Evolutionary conservation across 1,140 invertebrate genomes (phyloP).

Genomic region (Atopsyche davidsoni): DNA sequence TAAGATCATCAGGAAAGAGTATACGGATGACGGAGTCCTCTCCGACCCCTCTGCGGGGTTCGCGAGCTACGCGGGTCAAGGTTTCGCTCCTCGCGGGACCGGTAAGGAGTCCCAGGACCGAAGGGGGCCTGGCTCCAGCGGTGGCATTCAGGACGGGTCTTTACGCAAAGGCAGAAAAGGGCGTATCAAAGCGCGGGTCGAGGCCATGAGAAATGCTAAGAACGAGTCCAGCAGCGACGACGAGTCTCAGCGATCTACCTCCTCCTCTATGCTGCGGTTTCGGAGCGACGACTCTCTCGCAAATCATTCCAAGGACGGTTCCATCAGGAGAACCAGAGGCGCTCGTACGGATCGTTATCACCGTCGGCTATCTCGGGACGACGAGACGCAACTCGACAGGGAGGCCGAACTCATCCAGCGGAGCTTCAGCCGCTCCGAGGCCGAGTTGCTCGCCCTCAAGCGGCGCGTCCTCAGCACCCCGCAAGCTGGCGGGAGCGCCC

Average conservation of each 20-base stretch:
- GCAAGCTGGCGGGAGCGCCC: slow-evolving; percentile 23
- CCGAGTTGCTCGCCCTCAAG: slow-evolving; percentile 41
- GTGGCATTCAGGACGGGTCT: slow-evolving; percentile 47
- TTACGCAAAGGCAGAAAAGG: slow-evolving; percentile 51
- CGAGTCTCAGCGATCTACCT: slow-evolving; percentile 58
- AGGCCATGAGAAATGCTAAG: slow-evolving; percentile 56
- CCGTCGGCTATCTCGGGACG: slow-evolving; percentile 65
- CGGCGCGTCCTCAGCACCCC: slow-evolving; percentile 33
- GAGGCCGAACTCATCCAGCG: slow-evolving; percentile 49
- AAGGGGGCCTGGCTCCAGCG: slow-evolving; percentile 36
- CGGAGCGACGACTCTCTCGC: slow-evolving; percentile 61
- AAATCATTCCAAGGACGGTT: slow-evolving; percentile 48
- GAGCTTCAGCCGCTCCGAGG: slow-evolving; percentile 46
- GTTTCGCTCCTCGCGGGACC: slow-evolving; percentile 34
- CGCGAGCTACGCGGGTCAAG: slow-evolving; percentile 42
- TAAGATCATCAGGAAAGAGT: slow-evolving; percentile 38
- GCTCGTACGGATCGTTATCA: slow-evolving; percentile 74
- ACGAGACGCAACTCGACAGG: slow-evolving; percentile 53
- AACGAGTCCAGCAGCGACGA: slow-evolving; percentile 69
- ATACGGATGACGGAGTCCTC: slow-evolving; percentile 49
- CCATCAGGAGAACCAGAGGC: slow-evolving; percentile 48
- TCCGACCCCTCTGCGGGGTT: slow-evolving; percentile 48
- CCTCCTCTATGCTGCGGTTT: slow-evolving; percentile 56
- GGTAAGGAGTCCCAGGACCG: slow-evolving; percentile 32
- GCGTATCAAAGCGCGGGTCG: slow-evolving; percentile 56